Evolutionary conservation across 2,113 vertebrate genomes (phyloP), one percentile per base, ranked within the genome.

Genomic region (Ailuropoda melanoleuca): DNA sequence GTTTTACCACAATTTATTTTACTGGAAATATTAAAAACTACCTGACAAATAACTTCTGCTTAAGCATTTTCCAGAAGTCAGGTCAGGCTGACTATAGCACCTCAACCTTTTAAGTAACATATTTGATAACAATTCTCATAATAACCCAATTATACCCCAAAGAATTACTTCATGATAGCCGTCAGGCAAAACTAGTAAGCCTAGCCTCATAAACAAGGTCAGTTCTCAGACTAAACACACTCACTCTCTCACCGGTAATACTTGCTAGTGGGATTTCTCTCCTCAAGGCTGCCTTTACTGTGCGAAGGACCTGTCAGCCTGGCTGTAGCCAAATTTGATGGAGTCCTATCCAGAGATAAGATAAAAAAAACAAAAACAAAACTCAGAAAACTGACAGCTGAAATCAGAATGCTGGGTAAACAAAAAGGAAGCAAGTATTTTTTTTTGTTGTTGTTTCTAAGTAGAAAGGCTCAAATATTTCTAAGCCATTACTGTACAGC

Each of bases 201-300:
- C 70, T 92, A 74, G 46, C 53, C 43, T 95, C 75, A 53, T 37
- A 84, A 90, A 58, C 46, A 88, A 5, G 11, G 92, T 84, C 62
- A 92, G 21, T 43, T 96, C 68, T 95, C 86, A 93, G 66, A 96
- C 58, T 80, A 66, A 85, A 94, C 34, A 85, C 53, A 93, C 75
- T 74, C 70, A 74, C 86, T 95, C 83, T 98, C 99, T 99, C 98
- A 99, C 99, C 99, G 99, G 88, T 98, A 99, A 98, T 99, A 99
- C 98, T 99, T 99, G 98, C 98, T 99, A 98, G 99, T 98, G 97
- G 99, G 95, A 98, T 99, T 99, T 98, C 99, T 99, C 97, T 99
- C 99, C 98, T 99, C 99, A 98, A 99, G 98, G 98, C 98, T 99
- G 98, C 99, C 98, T 99, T 99, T 99, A 99, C 98, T 98, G 96